A percentile compares a stretch with the other conserved stretches of the same genome.
These are phyloP conservation scores for Pseudobourletiella spinata DNA, from an alignment of 1,140 invertebrate species.

Conservation along the genomic window DNA sequence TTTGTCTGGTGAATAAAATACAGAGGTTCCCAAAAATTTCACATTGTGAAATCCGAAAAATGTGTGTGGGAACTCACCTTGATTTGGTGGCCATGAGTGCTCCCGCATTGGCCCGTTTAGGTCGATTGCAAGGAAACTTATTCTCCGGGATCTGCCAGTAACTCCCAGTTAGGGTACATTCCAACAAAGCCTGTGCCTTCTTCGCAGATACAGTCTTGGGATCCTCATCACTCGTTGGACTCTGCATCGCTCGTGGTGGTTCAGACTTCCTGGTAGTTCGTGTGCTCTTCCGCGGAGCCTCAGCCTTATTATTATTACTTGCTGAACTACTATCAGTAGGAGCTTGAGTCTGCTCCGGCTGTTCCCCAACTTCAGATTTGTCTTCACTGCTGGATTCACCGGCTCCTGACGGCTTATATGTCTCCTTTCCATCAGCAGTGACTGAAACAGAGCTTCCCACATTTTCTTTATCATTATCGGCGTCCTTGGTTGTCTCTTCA, in stretches of 20 bases:
- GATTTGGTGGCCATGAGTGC: conserved; percentile 1
- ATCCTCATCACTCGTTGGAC: neutral
- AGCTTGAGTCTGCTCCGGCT: too few relatives aligned
- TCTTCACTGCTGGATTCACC: neutral
- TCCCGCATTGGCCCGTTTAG: conserved; percentile 7
- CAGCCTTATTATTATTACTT: neutral
- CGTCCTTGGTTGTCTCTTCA: neutral
- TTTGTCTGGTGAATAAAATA: too few relatives aligned
- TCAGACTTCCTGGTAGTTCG: too few relatives aligned
- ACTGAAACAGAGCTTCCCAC: neutral
- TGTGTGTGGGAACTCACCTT: too few relatives aligned
- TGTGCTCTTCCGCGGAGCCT: neutral
- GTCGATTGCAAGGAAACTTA: neutral
- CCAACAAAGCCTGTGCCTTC: neutral
- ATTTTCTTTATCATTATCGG: too few relatives aligned
- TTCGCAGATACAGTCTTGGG: neutral
- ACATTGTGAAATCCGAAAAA: too few relatives aligned
- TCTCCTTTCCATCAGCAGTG: neutral
- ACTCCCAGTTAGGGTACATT: conserved; percentile 6
- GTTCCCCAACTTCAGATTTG: neutral
- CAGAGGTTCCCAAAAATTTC: too few relatives aligned
- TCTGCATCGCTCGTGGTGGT: neutral
- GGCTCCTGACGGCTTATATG: neutral
- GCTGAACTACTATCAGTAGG: too few relatives aligned
- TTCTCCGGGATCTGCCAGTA: conserved; percentile 1